These are phyloP conservation scores for Oncorhynchus keta DNA, from an alignment of 2,113 vertebrate genomes.

Conservation along the genomic window DNA sequence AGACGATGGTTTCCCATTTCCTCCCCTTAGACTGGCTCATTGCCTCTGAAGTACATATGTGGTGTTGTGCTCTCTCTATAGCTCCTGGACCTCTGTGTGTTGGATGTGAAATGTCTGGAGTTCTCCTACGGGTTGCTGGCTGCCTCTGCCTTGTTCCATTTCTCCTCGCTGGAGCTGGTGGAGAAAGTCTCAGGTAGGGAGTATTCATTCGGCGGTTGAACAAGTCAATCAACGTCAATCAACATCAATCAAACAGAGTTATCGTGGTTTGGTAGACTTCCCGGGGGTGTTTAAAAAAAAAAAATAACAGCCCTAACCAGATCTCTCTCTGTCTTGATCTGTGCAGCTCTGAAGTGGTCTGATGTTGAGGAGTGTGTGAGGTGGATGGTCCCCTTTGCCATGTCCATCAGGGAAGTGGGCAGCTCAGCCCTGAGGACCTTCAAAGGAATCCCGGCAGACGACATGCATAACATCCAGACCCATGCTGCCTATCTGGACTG, in stretches of 20 bases:
- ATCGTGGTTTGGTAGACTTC: not conserved
- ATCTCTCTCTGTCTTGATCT: not conserved
- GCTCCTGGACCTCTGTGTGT: constrained; percentile 90
- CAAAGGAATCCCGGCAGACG: constrained; percentile 79
- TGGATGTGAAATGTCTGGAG: constrained; percentile 87
- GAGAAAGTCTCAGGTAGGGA: constrained; percentile 88
- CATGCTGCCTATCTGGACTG: constrained; percentile 84
- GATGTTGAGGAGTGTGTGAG: constrained; percentile 88
- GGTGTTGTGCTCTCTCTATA: constrained; percentile 43
- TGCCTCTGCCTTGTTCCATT: constrained; percentile 93
- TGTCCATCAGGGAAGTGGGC: constrained; percentile 83
- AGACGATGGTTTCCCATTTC: not conserved
- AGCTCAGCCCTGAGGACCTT: constrained; percentile 84
- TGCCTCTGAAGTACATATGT: not conserved
- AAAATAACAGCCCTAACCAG: no score
- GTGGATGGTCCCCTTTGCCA: constrained; percentile 94
- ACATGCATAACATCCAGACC: constrained; percentile 93
- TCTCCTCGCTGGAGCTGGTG: constrained; percentile 89
- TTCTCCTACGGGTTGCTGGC: constrained; percentile 87
- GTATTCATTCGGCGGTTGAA: not conserved
- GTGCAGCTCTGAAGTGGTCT: constrained; percentile 82
- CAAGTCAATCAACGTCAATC: not conserved
- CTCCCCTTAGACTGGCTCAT: not conserved
- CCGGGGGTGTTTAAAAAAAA: no score
- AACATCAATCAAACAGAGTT: not conserved